Conservation (phyloP, 2,797 vertebrate species). For the Paguma larvata region DNA sequence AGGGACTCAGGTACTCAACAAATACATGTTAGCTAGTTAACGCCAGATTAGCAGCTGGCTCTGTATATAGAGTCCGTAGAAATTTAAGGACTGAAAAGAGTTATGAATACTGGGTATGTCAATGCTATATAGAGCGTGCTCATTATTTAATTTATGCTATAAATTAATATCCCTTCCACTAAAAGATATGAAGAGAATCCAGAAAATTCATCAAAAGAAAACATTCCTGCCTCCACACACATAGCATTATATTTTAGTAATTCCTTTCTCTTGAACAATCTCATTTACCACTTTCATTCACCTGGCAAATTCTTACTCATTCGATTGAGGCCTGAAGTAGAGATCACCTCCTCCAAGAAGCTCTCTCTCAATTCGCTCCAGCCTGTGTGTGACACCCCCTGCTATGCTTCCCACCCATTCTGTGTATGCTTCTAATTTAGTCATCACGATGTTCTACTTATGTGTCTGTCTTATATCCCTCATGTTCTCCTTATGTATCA, state of each 20-base stretch:
- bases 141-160: conserved; percentile 1
- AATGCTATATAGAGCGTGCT: not conserved
- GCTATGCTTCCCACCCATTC: not conserved
- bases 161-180: not conserved
- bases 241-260: not conserved
- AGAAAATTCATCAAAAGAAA: not conserved
- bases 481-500: not conserved
- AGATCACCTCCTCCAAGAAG: not conserved
- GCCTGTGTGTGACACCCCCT: not conserved
- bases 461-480: not conserved
- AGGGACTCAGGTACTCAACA: not conserved
- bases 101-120: not conserved
- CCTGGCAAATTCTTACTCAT: not conserved
- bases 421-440: not conserved
- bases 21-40: not conserved
- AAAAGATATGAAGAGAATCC: not conserved
- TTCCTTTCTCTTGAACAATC: not conserved
- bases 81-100: conserved; percentile 21
- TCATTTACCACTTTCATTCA: not conserved
- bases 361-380: not conserved
- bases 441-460: not conserved
- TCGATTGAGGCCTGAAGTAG: not conserved
- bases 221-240: not conserved
- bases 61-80: not conserved
- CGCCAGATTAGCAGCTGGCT: not conserved